A percentile compares a stretch with the other conserved stretches of the same genome.
Conservation (phyloP, 2,797 vertebrate genomes). For the Chaetodon trifasciatus region DNA sequence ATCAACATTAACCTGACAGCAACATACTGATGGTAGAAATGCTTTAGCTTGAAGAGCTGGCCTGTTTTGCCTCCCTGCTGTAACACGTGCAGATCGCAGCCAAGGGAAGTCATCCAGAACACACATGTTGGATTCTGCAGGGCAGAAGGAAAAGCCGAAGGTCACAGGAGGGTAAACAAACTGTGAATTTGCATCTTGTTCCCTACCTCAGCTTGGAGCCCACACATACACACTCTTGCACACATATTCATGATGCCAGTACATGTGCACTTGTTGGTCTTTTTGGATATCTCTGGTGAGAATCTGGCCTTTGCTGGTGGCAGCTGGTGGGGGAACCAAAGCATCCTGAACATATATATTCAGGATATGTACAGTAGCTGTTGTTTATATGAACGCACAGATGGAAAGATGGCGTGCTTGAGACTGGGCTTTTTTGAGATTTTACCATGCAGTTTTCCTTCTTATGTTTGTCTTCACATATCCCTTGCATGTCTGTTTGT, state of each 20-base stretch:
- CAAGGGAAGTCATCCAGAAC: constrained; percentile 40
- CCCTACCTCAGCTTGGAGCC: constrained; percentile 11
- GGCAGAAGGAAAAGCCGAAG: constrained; percentile 57
- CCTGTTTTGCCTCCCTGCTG: not conserved
- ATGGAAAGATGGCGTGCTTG: constrained; percentile 24
- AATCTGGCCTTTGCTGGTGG: constrained; percentile 30
- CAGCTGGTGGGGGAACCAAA: constrained; percentile 33
- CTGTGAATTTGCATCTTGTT: constrained; percentile 61
- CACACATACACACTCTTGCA: constrained; percentile 21
- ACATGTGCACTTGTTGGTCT: not conserved
- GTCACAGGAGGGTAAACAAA: constrained; percentile 64
- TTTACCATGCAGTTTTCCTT: constrained; percentile 33
- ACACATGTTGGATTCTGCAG: constrained; percentile 41
- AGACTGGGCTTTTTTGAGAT: constrained; percentile 32
- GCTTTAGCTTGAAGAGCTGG: not conserved
- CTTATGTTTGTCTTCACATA: constrained; percentile 60
- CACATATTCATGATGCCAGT: constrained; percentile 28
- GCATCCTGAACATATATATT: constrained; percentile 1
- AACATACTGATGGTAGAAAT: not conserved
- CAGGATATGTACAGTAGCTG: not conserved
- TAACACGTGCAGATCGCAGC: not conserved
- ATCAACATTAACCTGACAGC: not conserved
- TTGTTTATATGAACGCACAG: constrained; percentile 16
- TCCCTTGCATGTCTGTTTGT: constrained; percentile 75
- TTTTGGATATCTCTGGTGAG: constrained; percentile 23